Evolutionary conservation across 2,113 vertebrate species (phyloP).

Genomic region (Leucopsar rothschildi): DNA sequence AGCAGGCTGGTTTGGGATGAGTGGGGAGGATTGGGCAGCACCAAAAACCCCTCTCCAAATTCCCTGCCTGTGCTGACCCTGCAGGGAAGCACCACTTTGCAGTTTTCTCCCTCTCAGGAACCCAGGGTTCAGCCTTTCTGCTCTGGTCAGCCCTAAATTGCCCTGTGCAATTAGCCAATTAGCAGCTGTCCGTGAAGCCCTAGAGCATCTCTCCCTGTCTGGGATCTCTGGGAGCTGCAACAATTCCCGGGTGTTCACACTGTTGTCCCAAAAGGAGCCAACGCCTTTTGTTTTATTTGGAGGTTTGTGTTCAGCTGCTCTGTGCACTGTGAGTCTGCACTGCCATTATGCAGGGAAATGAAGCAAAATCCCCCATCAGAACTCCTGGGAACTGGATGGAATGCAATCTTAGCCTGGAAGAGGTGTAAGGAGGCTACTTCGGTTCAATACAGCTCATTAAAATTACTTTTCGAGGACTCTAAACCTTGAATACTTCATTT

Average conservation of each 20-base stretch:
- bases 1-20: background rate
- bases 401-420: background rate
- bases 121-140: background rate
- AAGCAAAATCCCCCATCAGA: background rate
- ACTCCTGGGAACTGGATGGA: background rate
- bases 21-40: background rate
- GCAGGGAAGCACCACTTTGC: background rate
- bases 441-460: background rate
- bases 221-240: background rate
- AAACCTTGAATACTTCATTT: background rate
- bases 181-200: background rate
- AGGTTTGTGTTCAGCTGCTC: background rate
- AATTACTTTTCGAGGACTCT: background rate
- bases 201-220: background rate
- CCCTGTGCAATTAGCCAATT: background rate
- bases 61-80: background rate
- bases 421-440: background rate
- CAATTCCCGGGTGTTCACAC: no score
- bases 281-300: background rate
- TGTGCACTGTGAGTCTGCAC: background rate
- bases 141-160: background rate
- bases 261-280: background rate
- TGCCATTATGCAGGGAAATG: fast-evolving
- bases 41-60: background rate
- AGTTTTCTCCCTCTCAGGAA: background rate